These are phyloP conservation scores for Selene dorsalis DNA, from an alignment of 2,797 vertebrate species.

Conservation along the genomic window DNA sequence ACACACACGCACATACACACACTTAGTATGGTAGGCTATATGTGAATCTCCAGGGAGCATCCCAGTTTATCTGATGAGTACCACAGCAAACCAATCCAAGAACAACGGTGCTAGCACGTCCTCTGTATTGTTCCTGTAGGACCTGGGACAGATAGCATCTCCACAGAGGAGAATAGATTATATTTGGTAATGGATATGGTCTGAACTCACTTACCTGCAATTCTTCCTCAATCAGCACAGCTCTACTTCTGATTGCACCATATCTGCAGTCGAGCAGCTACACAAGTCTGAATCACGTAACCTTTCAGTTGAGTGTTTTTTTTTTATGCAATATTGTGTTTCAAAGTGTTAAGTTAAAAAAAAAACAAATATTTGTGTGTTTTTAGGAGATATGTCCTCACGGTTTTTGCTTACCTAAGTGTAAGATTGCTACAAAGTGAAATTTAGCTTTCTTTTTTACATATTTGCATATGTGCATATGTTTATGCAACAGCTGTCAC, in stretches of 20 bases:
- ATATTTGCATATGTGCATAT: background rate
- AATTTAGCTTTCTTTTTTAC: background rate
- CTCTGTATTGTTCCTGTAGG: constrained; percentile 53
- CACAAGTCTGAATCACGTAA: constrained; percentile 1
- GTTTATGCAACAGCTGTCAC: background rate
- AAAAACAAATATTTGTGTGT: background rate
- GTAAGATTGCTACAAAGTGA: background rate
- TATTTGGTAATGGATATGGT: constrained; percentile 64
- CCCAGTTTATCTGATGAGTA: constrained; percentile 31
- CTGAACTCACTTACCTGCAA: constrained; percentile 48
- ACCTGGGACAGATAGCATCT: constrained; percentile 44
- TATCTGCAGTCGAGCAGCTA: background rate
- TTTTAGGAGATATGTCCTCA: background rate
- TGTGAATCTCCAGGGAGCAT: constrained; percentile 14
- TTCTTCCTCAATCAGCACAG: constrained; percentile 20
- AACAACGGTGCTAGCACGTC: constrained; percentile 48
- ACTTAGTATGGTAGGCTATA: constrained; percentile 5
- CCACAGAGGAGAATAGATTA: constrained; percentile 58
- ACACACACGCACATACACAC: background rate
- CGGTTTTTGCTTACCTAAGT: background rate
- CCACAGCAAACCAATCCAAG: constrained; percentile 43
- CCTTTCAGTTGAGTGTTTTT: background rate
- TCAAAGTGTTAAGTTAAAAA: background rate
- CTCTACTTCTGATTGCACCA: constrained; percentile 13
- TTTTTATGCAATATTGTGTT: background rate